Evolutionary conservation across 92 coral and sea anemone genomes (phyloP), one percentile per base, ranked within the genome.

Genomic region (Ricordea florida): DNA sequence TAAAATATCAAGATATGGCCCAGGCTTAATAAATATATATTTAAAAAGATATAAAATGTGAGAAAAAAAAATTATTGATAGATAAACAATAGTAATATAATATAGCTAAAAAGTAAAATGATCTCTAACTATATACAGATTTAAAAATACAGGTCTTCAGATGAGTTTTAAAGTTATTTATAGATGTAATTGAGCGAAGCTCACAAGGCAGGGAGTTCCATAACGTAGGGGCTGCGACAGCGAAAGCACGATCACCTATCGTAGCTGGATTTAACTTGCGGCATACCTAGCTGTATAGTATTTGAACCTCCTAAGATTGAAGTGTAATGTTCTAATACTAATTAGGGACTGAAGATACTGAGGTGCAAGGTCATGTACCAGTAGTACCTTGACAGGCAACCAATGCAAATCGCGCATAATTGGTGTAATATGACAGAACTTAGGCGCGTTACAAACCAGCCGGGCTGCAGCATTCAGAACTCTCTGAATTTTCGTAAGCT

Each of bases 401-500:
- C 76, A 50, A 50, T 68, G 76, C 57, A 73, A 47, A 28, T 59
- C 37, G 56, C 35, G 46, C 59, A 75, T 11, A 9, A 63, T 24
- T 21, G 82, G 74, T 34, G 82, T 47, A 32, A 75, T 47, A 27
- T 65, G 85, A 62, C 69, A 51, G 41, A 35, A 79, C 69, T 57
- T 78, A 25, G 76, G 48, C 10, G 29, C 51, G 36, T 57, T 31
- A 48, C 55, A 69, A 15, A 79, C 46, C 5, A 75, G 55, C 51
- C 72, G 18, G 24, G 82, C 72, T 6, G 82, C 55, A 17, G 73
- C 49, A 25, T 75, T 75, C 41, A 28, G 62, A 22, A 75, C 72
- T 35, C 82, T 64, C 72, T 73, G 80, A 25, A 62, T 50, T 67
- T 79, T 68, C 36, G 43, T 28, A 43, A 79, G 57, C 48, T 66